Conservation (phyloP, 2,797 vertebrate genomes). For the Phataginus tetradactyla region DNA sequence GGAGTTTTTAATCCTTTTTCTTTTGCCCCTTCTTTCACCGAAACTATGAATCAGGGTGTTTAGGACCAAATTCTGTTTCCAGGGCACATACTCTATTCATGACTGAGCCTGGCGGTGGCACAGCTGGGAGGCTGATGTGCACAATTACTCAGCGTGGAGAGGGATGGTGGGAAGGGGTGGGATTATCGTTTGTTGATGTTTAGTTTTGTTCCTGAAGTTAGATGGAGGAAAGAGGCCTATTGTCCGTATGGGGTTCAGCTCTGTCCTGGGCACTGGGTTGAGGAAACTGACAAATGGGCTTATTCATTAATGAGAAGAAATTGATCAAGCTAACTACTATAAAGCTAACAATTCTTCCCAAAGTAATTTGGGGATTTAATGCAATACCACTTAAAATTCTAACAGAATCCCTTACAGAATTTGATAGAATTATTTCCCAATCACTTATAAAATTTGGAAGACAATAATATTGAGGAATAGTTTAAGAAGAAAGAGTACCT, state of each 20-base stretch:
- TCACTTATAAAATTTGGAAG: slow-evolving; percentile 58
- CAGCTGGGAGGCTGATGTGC: not conserved
- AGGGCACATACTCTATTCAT: not conserved
- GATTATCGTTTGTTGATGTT: not conserved
- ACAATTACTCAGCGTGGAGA: not conserved
- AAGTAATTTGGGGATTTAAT: slow-evolving; percentile 44
- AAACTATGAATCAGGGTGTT: not conserved
- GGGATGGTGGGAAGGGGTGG: not conserved
- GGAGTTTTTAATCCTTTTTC: not conserved
- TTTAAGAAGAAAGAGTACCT: slow-evolving; percentile 44
- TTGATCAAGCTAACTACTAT: not conserved
- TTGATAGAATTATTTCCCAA: slow-evolving; percentile 56
- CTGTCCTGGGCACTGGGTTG: not conserved
- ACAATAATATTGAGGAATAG: slow-evolving; percentile 49
- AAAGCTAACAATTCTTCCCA: slow-evolving; percentile 25
- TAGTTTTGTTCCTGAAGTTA: slow-evolving; percentile 54
- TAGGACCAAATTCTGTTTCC: not conserved
- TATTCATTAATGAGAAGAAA: slow-evolving; percentile 36
- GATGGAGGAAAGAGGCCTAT: not conserved
- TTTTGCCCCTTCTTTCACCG: not conserved
- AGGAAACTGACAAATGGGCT: not conserved
- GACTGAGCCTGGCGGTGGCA: not conserved
- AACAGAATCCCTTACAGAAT: slow-evolving; percentile 49
- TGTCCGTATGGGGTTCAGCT: not conserved
- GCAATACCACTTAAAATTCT: slow-evolving; percentile 61